These are phyloP conservation scores for Nomada hirtipes DNA, from an alignment of 2,888 invertebrate species.

Conservation along the genomic window DNA sequence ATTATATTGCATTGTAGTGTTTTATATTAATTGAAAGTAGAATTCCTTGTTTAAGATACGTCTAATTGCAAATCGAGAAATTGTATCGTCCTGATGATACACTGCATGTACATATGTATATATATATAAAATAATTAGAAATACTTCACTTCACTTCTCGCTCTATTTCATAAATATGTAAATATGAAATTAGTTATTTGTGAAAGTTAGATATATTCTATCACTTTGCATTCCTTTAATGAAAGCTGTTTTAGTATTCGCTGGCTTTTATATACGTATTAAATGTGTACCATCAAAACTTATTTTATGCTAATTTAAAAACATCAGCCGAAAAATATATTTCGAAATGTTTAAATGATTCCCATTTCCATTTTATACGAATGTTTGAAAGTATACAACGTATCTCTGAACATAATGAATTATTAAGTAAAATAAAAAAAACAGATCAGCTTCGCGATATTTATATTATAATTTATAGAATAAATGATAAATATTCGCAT, in stretches of 20 bases:
- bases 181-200: conserved; percentile 15
- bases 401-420: conserved; percentile 47
- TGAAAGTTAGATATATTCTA: conserved; percentile 14
- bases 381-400: conserved; percentile 31
- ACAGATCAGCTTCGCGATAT: conserved; percentile 65
- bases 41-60: not conserved
- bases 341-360: conserved; percentile 38
- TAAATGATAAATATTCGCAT: conserved; percentile 34
- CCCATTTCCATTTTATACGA: conserved; percentile 31
- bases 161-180: not conserved
- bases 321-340: conserved; percentile 34
- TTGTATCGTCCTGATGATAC: conserved; percentile 47
- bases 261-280: conserved; percentile 16
- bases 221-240: not conserved
- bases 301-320: conserved; percentile 38
- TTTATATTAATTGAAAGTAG: conserved; percentile 26
- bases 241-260: not conserved
- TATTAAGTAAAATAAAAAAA: conserved; percentile 50
- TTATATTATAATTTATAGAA: conserved; percentile 62
- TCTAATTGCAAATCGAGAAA: conserved; percentile 26
- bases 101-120: conserved; percentile 32
- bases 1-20: conserved; percentile 31
- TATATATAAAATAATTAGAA: conserved; percentile 18
- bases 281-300: conserved; percentile 31
- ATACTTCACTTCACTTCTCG: not conserved